Conservation (phyloP, 2,113 vertebrate species). For the Pseudopodoces humilis region DNA sequence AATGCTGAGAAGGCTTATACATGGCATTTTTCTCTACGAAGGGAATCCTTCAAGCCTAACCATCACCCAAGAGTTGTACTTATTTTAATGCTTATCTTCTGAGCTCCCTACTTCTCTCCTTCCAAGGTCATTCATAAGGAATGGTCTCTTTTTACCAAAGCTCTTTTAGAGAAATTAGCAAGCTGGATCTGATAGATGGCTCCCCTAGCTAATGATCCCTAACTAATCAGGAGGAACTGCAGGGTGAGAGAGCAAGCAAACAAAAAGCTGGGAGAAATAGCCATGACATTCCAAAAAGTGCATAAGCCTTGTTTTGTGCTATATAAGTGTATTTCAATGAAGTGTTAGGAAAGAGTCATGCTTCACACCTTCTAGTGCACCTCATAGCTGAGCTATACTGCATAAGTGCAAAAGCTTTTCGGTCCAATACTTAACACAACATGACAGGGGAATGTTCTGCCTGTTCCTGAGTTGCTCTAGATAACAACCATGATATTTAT, state of each 20-base stretch:
- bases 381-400: not conserved
- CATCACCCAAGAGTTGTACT: not conserved
- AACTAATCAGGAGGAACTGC: not conserved
- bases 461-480: not conserved
- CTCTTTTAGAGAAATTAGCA: not conserved
- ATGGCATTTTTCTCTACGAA: not conserved
- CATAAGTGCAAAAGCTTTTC: not conserved
- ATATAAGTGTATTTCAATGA: not conserved
- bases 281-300: not conserved
- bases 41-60: not conserved
- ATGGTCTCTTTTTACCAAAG: not conserved
- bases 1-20: not conserved
- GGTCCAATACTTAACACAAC: not conserved
- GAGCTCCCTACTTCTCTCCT: not conserved
- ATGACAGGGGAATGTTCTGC: not conserved
- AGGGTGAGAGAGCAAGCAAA: not conserved
- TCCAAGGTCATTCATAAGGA: not conserved
- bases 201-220: not conserved
- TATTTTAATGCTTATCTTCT: not conserved
- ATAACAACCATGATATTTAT: fast-evolving
- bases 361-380: not conserved
- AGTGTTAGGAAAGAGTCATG: not conserved
- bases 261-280: not conserved
- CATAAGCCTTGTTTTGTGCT: not conserved
- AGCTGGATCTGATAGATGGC: not conserved